phyloP scores from a whole-genome alignment of 2,888 invertebrate species.

The Xestia ashworthii region DNA sequence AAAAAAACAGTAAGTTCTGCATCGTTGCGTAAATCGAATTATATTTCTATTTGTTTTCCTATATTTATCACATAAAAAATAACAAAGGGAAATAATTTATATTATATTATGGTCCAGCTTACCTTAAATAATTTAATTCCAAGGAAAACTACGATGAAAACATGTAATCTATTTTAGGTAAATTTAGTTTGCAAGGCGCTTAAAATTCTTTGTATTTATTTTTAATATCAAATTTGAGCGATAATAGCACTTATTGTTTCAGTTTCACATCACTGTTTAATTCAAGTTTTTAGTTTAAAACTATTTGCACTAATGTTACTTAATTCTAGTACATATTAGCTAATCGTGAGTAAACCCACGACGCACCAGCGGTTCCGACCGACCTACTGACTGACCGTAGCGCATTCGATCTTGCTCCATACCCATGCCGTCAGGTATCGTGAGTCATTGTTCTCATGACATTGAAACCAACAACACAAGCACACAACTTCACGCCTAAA shows the following conservation, averaged over 20 bases:
- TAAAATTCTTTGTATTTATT: constrained; percentile 56
- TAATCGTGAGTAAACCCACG: constrained; percentile 66
- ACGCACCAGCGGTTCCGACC: constrained; percentile 69
- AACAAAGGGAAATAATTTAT: not conserved
- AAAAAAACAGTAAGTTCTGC: not conserved
- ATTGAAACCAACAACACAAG: constrained; percentile 67
- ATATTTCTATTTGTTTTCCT: not conserved
- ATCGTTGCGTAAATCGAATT: not conserved
- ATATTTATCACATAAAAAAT: constrained; percentile 8
- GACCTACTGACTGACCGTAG: constrained; percentile 75
- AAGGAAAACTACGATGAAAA: constrained; percentile 74
- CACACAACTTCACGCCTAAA: constrained; percentile 68
- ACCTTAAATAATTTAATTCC: constrained; percentile 76
- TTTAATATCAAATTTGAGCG: constrained; percentile 53
- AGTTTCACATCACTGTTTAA: constrained; percentile 80
- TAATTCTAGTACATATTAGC: constrained; percentile 72
- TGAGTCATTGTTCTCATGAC: constrained; percentile 76
- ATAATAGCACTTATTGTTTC: constrained; percentile 62
- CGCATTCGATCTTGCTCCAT: constrained; percentile 72
- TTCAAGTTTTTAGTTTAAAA: constrained; percentile 68
- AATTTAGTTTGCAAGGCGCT: constrained; percentile 76
- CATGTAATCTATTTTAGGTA: constrained; percentile 80
- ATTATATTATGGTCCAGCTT: constrained; percentile 61
- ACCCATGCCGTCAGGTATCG: constrained; percentile 52
- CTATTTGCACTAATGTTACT: constrained; percentile 70